Evolutionary conservation across 2,113 vertebrate species (phyloP), one percentile per base, ranked within the genome.

Genomic region (Cairina moschata): DNA sequence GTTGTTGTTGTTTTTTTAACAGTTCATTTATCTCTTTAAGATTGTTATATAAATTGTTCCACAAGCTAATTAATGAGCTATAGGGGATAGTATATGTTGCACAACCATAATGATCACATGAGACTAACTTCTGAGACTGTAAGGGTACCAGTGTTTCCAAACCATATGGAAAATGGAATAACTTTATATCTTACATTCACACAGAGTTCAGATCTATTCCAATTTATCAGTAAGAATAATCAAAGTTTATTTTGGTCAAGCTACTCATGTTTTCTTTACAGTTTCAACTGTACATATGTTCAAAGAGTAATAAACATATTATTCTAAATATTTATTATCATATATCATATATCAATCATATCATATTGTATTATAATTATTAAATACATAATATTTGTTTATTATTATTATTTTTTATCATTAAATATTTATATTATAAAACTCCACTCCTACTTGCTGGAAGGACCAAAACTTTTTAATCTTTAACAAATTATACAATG

Each of bases 161-260:
- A 93, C 52, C 55, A 90, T 46, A 78, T 48, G 55, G 44, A 74
- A 86, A 93, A 78, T 90, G 11, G 16, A 68, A 54, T 88, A 90
- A 7, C 46, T 54, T 92, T 89, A 67, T 60, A 50, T 87, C 20
- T 93, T 63, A 32, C n/a, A 60, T 74, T 90, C 77, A 92, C 54
- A 58, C 55, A 93, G 68, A 91, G 52, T 79, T 92, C 78, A 82
- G 29, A 32, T 55, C 26, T 55, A 38, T 72, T 59, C 48, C 42
- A 78, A 4, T 95, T 84, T 84, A 73, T 91, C 59, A 84, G 20
- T 65, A 38, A 83, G 81, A 96, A 95, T 94, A 97, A 92, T 90
- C 40, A 84, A 48, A 92, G 4, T 8, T 90, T 38, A 93, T 36
- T 95, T 13, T 25, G 76, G 25, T 72, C 38, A 87, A 50, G 10